Base-by-base conservation (phyloP, 1,140 invertebrate species). In the Bombus balteatus region DNA sequence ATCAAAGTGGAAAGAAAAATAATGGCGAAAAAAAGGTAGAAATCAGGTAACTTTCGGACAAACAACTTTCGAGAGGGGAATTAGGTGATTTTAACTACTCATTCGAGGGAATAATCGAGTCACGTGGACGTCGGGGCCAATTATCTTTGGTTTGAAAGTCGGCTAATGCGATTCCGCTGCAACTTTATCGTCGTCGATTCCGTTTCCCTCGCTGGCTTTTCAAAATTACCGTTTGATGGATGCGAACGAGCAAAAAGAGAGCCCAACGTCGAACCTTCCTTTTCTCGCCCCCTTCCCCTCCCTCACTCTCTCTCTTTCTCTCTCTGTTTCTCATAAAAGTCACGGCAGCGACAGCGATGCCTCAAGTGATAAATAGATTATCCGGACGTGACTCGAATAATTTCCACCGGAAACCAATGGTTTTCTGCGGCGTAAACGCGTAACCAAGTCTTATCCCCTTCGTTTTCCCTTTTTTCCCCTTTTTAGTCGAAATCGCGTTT, bases 321-420 rank as follows among this genome's bases (percentile, higher is more conserved):
- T 6, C 59, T 28, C 22, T 62, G 41, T 66, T 12, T 70, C 74
- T 71, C 66, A 84, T 84, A 84, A 84, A 77, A 78, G 82, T 83
- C 70, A 85, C 68, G 77, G 25, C 77, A 72, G 43, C 34, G 53
- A 78, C 76, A 80, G 68, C 75, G 59, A 79, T 78, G 76, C 83
- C 32, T 79, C 83, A 43, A 85, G 83, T 72, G 83, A 85, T 85
- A 85, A 85, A 85, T 85, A 80, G 77, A 85, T 85, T 85, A 85
- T 76, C 41, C 34, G 68, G 9, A 85, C 83, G 77, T 70, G 77
- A 41, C 41, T 65, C 77, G 83, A 85, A 85, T 85, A 85, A 85
- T 85, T 85, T 85, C 39, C 25, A 62, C 4, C 5, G 65, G 22
- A 39, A 84, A 59, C 22, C 72, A 32, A n/a, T 39, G 32, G 32